Conservation (phyloP, 2,888 invertebrate genomes). For the Rhaphigaster nebulosa region DNA sequence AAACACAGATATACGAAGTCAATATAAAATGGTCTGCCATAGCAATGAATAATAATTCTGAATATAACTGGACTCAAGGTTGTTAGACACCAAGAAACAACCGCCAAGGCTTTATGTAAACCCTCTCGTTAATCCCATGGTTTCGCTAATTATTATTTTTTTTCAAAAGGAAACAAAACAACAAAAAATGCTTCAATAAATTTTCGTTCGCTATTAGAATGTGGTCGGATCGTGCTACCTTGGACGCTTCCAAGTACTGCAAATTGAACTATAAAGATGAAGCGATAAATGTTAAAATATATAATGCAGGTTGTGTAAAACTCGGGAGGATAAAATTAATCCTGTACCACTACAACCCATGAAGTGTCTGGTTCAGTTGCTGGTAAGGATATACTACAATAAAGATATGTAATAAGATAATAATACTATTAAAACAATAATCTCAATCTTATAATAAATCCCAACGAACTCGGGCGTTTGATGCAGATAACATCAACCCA, state of each 20-base stretch:
- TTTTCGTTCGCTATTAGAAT: background rate
- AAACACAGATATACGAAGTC: background rate
- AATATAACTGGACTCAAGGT: constrained; percentile 8
- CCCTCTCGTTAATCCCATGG: background rate
- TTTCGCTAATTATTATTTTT: background rate
- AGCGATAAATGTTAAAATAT: background rate
- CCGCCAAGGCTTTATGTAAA: background rate
- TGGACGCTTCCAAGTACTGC: background rate
- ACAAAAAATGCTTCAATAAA: background rate
- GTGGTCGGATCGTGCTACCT: background rate
- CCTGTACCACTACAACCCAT: too few species aligned
- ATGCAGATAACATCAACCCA: too few species aligned
- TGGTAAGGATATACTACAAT: too few species aligned
- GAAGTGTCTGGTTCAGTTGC: too few species aligned
- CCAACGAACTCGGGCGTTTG: too few species aligned
- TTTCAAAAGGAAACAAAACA: background rate
- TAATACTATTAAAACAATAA: too few species aligned
- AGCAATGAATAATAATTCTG: constrained; percentile 13
- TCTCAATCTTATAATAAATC: too few species aligned
- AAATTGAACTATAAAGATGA: background rate
- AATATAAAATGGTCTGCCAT: background rate
- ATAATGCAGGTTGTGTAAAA: background rate
- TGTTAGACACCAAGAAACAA: background rate
- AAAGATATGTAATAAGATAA: too few species aligned
- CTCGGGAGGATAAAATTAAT: background rate